Evolutionary conservation across 2,888 invertebrate genomes (phyloP).

Genomic region (Cephus rjabovi): DNA sequence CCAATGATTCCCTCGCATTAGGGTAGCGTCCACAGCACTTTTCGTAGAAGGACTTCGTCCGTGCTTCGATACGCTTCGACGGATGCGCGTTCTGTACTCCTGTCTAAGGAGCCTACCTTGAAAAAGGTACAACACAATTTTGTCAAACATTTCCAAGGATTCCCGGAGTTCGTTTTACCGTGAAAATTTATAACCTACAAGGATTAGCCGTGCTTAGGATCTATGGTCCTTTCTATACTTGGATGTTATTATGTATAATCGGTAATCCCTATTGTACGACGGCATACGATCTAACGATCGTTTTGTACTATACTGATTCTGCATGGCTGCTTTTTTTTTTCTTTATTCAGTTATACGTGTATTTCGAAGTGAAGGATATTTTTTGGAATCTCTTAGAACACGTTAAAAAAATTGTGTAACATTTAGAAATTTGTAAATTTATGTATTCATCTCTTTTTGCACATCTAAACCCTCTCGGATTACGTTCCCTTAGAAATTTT

Average conservation of each 20-base stretch:
- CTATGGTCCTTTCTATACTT: constrained; percentile 27
- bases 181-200: constrained; percentile 27
- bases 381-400: background rate
- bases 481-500: background rate
- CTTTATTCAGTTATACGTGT: background rate
- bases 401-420: too few relatives aligned
- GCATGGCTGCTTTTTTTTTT: background rate
- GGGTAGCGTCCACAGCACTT: background rate
- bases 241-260: constrained; percentile 40
- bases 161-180: constrained; percentile 19
- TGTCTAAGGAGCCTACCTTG: background rate
- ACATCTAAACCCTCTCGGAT: background rate
- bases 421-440: too few relatives aligned
- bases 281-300: background rate
- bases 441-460: background rate
- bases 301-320: background rate
- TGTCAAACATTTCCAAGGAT: constrained; percentile 12
- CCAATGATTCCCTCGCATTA: constrained; percentile 17
- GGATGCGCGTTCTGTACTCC: background rate
- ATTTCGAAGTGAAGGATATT: background rate
- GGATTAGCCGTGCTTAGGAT: constrained; percentile 34
- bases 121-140: background rate
- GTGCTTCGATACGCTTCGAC: background rate
- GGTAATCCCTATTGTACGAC: constrained; percentile 42
- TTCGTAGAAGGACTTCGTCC: background rate